phyloP scores from a whole-genome alignment of 1,140 invertebrate genomes.

The Odontomachus brunneus region DNA sequence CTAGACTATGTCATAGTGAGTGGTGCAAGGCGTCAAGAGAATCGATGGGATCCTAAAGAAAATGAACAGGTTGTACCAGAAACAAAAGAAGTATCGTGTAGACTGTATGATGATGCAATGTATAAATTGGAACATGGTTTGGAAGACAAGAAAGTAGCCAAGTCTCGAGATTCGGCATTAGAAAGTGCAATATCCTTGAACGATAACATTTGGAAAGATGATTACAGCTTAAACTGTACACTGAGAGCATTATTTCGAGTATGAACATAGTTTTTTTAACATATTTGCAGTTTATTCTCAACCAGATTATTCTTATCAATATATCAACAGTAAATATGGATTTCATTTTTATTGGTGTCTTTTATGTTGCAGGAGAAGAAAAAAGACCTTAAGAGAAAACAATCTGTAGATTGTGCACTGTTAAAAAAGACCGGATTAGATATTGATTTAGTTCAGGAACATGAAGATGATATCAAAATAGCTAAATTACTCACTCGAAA shows the following conservation, averaged over 20 bases:
- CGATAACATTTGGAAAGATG: conserved; percentile 93
- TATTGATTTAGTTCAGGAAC: conserved; percentile 92
- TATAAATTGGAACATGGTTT: conserved; percentile 97
- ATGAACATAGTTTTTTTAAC: conserved; percentile 77
- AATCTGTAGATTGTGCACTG: conserved; percentile 90
- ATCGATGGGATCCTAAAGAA: conserved; percentile 98
- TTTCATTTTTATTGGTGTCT: conserved; percentile 48
- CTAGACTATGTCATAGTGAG: conserved; percentile 98
- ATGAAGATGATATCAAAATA: conserved; percentile 91
- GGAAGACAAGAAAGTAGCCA: conserved; percentile 91
- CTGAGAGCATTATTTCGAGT: conserved; percentile 94
- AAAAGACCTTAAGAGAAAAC: conserved; percentile 90
- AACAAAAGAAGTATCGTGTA: conserved; percentile 94
- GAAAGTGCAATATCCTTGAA: conserved; percentile 92
- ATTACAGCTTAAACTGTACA: conserved; percentile 94
- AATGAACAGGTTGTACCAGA: conserved; percentile 97
- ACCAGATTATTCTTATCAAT: conserved; percentile 16
- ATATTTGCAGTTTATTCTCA: conserved; percentile 27
- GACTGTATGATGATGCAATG: conserved; percentile 97
- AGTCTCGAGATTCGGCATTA: conserved; percentile 89
- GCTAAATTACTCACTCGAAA: conserved; percentile 88
- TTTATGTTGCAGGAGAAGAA: conserved; percentile 88
- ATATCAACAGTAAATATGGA: conserved; percentile 40
- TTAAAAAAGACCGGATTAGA: conserved; percentile 92
- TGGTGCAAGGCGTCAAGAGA: conserved; percentile 98